Percentiles rank a stretch among this genome's conserved stretches.
Evolutionary conservation across 2,888 invertebrate species (phyloP).

Genomic region (Oscheius myriophilus): DNA sequence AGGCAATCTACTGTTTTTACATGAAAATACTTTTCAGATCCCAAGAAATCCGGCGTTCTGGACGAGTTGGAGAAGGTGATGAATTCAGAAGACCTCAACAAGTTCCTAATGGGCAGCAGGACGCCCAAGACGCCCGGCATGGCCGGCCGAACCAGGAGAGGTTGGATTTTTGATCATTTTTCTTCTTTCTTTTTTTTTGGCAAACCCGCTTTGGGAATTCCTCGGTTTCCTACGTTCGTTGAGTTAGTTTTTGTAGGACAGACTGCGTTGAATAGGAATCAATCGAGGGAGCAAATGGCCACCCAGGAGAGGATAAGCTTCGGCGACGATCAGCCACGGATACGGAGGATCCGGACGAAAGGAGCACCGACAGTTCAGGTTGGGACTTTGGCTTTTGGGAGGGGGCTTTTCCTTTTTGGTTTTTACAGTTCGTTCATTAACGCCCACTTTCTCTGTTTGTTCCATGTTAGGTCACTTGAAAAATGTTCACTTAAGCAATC

Average conservation of each 20-base stretch:
- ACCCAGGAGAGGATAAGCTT: slow-evolving; percentile 5
- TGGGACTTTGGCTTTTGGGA: not conserved
- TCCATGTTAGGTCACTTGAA: no score
- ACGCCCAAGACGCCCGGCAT: slow-evolving; percentile 35
- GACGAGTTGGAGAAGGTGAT: slow-evolving; percentile 59
- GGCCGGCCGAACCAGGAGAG: slow-evolving; percentile 29
- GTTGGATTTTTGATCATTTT: slow-evolving; percentile 20
- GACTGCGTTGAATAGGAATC: slow-evolving; percentile 37
- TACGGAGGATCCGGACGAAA: slow-evolving; percentile 41
- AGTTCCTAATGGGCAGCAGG: slow-evolving; percentile 39
- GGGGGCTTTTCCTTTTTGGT: not conserved
- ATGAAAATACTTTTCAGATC: no score
- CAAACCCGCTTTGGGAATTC: not conserved
- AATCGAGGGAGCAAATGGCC: slow-evolving; percentile 34
- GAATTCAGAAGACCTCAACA: slow-evolving; percentile 40
- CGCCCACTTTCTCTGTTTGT: no score
- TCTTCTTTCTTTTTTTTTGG: slow-evolving; percentile 9
- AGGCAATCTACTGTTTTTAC: no score
- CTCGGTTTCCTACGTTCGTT: slow-evolving; percentile 9
- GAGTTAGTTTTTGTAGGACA: slow-evolving; percentile 30
- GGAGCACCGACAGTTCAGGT: slow-evolving; percentile 53
- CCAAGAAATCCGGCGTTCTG: slow-evolving; percentile 52
- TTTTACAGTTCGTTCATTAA: no score
- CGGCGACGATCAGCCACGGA: slow-evolving; percentile 5
- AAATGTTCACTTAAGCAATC: no score